Conservation (phyloP, 2,888 invertebrate genomes). For the Lasioglossum calceatum region DNA sequence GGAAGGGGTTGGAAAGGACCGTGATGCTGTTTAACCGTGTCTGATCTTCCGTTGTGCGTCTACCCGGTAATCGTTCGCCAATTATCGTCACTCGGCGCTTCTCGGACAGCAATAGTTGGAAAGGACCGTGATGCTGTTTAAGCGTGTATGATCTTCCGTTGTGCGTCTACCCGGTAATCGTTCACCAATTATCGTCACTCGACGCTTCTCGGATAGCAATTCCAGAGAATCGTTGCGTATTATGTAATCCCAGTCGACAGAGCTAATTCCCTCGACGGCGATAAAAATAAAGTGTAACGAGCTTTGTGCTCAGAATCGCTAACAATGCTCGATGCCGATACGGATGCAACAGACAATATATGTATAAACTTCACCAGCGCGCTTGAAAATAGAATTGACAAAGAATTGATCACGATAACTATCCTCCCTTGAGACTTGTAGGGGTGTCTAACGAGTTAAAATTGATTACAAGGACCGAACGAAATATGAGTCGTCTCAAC, state of each 20-base stretch:
- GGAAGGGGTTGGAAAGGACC: conserved; percentile 34
- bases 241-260: neutral
- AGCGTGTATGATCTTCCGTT: neutral
- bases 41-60: conserved; percentile 4
- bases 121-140: neutral
- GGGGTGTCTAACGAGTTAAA: neutral
- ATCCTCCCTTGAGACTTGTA: neutral
- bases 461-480: neutral
- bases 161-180: neutral
- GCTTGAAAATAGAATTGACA: neutral
- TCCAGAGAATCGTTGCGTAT: neutral
- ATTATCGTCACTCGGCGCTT: neutral
- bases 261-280: neutral
- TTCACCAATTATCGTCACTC: neutral
- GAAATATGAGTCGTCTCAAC: neutral
- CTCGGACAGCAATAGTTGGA: neutral
- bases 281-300: neutral
- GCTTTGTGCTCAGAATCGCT: neutral
- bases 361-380: neutral
- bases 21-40: neutral
- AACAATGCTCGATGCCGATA: neutral
- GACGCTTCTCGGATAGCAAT: neutral
- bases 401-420: neutral
- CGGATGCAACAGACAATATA: neutral
- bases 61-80: neutral